Evolutionary conservation across 1,140 invertebrate genomes (phyloP).

Genomic region (Ephestia elutella): DNA sequence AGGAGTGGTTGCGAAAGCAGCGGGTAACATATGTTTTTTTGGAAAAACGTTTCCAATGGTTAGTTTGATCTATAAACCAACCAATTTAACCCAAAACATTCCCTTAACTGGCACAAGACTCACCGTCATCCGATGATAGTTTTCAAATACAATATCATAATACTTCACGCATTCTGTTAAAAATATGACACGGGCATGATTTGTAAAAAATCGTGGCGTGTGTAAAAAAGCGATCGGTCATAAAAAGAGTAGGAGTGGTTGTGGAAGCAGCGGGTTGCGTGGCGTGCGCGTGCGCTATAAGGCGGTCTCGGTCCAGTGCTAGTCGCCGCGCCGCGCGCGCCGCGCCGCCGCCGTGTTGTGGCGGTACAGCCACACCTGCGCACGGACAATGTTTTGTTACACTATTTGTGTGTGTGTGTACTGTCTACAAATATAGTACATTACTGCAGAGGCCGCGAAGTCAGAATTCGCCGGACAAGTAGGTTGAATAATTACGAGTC

Average conservation of each 20-base stretch:
- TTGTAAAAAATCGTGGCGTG: background rate
- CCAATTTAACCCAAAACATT: too few relatives aligned
- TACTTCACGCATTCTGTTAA: background rate
- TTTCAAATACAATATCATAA: background rate
- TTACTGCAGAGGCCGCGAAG: too few relatives aligned
- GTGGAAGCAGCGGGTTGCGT: slow-evolving; percentile 11
- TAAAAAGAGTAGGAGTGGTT: background rate
- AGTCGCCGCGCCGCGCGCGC: slow-evolving; percentile 77
- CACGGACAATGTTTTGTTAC: too few relatives aligned
- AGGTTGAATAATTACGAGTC: too few relatives aligned
- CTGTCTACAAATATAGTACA: too few relatives aligned
- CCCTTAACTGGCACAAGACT: too few relatives aligned
- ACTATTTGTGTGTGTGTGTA: too few relatives aligned
- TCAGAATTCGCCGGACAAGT: too few relatives aligned
- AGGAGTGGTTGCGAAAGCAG: slow-evolving; percentile 5
- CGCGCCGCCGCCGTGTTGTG: slow-evolving; percentile 77
- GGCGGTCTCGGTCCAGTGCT: slow-evolving; percentile 76
- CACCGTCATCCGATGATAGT: too few relatives aligned
- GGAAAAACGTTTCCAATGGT: too few relatives aligned
- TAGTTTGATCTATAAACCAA: too few relatives aligned
- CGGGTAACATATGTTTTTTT: too few relatives aligned
- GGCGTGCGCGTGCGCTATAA: slow-evolving; percentile 69
- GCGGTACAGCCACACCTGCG: slow-evolving; percentile 78
- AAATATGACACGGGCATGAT: background rate
- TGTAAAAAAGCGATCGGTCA: background rate